Percentiles rank a stretch among this genome's conserved stretches.
Conservation (phyloP, 1,140 invertebrate genomes). For the Philopotamus ludificatus region DNA sequence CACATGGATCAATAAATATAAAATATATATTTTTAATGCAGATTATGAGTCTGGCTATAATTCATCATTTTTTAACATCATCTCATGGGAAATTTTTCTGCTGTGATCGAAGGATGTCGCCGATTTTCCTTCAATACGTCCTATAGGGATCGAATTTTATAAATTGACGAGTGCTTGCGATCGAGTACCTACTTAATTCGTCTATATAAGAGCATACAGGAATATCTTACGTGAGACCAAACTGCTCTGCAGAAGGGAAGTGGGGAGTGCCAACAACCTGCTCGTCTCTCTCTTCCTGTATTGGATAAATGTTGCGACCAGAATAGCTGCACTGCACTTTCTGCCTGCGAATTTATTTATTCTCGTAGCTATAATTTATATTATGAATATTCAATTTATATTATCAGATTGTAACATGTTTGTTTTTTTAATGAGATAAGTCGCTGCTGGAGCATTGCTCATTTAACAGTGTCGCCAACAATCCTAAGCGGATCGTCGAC, state of each 20-base stretch:
- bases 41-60: too few species aligned
- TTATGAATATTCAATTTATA: slow-evolving; percentile 6
- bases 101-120: too few species aligned
- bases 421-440: too few species aligned
- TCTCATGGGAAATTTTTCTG: too few species aligned
- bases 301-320: slow-evolving; percentile 1
- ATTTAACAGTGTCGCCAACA: too few species aligned
- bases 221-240: slow-evolving; percentile 10
- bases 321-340: slow-evolving; percentile 2
- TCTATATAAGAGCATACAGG: slow-evolving; percentile 13
- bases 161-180: background rate
- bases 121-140: background rate
- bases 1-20: too few species aligned
- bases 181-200: background rate
- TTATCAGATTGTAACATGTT: too few species aligned
- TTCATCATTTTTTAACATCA: too few species aligned
- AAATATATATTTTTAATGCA: too few species aligned
- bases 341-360: slow-evolving; percentile 2
- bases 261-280: slow-evolving; percentile 10
- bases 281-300: slow-evolving; percentile 11
- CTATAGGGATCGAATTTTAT: background rate
- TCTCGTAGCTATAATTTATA: background rate
- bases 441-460: too few species aligned
- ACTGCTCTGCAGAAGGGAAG: slow-evolving; percentile 9
- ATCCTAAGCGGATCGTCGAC: too few species aligned